Conservation (phyloP, 2,888 invertebrate genomes). For the Mycalesis mineus region DNA sequence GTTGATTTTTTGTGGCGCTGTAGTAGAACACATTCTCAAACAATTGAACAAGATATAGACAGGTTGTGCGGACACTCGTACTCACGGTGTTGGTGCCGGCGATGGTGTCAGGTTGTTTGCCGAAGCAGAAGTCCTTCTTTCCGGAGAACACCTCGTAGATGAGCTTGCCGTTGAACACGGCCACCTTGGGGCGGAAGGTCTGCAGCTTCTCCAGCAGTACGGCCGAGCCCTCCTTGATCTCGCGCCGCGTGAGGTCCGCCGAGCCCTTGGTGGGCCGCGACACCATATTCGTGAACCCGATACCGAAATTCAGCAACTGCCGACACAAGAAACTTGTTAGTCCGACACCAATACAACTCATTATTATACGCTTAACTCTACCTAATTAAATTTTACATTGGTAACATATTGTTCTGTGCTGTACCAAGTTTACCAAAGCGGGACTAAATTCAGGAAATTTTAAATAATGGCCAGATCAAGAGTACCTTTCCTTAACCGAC, state of each 20-base stretch:
- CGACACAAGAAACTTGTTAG: conserved; percentile 13
- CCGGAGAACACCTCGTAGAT: conserved; percentile 99
- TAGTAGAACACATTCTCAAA: too few species aligned
- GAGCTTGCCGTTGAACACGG: conserved; percentile 91
- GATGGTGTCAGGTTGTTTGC: conserved; percentile 94
- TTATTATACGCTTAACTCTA: too few species aligned
- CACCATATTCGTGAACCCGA: conserved; percentile 99
- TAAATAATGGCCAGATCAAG: too few species aligned
- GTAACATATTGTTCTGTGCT: too few species aligned
- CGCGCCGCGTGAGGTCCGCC: conserved; percentile 94
- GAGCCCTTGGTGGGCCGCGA: conserved; percentile 96
- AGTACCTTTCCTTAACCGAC: too few species aligned
- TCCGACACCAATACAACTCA: too few species aligned
- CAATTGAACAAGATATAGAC: too few species aligned
- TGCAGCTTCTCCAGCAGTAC: conserved; percentile 92
- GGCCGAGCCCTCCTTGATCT: conserved; percentile 95
- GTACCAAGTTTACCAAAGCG: too few species aligned
- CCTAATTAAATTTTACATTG: too few species aligned
- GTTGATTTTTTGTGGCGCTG: too few species aligned
- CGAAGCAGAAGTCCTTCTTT: conserved; percentile 97
- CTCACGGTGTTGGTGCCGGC: conserved; percentile 96
- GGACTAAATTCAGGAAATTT: too few species aligned
- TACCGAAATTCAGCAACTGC: conserved; percentile 91
- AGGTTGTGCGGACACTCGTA: too few species aligned
- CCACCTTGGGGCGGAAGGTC: conserved; percentile 92